A percentile compares a stretch with the other conserved stretches of the same genome.
Conservation (phyloP, 2,888 invertebrate genomes). For the Cephus pulcher region DNA sequence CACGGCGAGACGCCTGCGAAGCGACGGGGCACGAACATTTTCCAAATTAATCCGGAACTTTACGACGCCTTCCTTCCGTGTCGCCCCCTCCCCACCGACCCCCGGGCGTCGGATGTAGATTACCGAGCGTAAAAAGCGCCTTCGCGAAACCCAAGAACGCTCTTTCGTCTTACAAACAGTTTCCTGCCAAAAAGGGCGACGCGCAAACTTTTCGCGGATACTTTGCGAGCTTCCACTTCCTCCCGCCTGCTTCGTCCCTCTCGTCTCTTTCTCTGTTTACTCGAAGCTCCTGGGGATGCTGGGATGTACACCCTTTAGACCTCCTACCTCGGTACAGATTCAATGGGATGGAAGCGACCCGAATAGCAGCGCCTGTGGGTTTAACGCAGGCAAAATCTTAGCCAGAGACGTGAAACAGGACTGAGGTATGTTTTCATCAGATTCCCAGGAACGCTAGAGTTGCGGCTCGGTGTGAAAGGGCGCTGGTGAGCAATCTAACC, state of each 20-base stretch:
- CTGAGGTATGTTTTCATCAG: slow-evolving; percentile 42
- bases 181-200: slow-evolving; percentile 32
- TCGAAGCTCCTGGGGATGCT: slow-evolving; percentile 38
- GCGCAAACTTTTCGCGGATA: slow-evolving; percentile 43
- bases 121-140: slow-evolving; percentile 27
- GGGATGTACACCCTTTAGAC: slow-evolving; percentile 30
- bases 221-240: slow-evolving; percentile 54
- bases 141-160: slow-evolving; percentile 15
- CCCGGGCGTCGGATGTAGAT: slow-evolving; percentile 26
- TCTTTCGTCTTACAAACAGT: slow-evolving; percentile 17
- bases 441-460: slow-evolving; percentile 39
- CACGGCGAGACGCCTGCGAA: not conserved
- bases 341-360: slow-evolving; percentile 60
- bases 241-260: not conserved
- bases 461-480: slow-evolving; percentile 28
- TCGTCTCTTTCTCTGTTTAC: slow-evolving; percentile 53
- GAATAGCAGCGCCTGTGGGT: slow-evolving; percentile 48
- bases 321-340: slow-evolving; percentile 39
- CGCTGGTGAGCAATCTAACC: not conserved
- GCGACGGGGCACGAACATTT: not conserved
- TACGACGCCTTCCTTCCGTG: not conserved
- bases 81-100: slow-evolving; percentile 1
- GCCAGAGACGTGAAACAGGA: slow-evolving; percentile 17
- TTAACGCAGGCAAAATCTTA: slow-evolving; percentile 44
- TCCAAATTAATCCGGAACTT: not conserved